These are phyloP conservation scores for Papilio helenus DNA, from an alignment of 1,140 invertebrate species.

Conservation along the genomic window DNA sequence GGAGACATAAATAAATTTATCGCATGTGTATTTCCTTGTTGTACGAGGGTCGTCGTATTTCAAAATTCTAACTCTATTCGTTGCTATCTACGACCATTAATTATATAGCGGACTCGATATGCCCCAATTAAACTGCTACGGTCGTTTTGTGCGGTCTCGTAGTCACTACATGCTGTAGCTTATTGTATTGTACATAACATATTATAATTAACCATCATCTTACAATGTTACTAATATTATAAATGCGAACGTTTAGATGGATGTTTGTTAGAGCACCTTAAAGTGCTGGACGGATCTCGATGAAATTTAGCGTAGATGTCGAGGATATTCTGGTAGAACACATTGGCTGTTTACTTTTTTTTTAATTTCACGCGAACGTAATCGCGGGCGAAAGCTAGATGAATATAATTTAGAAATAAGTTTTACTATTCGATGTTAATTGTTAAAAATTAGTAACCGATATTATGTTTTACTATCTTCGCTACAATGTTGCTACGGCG, in stretches of 20 bases:
- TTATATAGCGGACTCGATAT: conserved; percentile 61
- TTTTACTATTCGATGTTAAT: no score
- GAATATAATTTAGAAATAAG: neutral
- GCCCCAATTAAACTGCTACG: conserved; percentile 61
- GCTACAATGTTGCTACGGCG: neutral
- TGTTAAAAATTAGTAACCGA: neutral
- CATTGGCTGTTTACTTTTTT: no score
- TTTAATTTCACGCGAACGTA: no score
- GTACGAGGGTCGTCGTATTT: conserved; percentile 55
- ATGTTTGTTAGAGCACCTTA: no score
- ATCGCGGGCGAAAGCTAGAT: no score
- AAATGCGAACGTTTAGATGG: no score
- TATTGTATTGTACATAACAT: neutral
- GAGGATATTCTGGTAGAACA: no score
- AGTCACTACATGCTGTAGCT: neutral
- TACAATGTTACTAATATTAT: no score
- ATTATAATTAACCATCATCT: neutral
- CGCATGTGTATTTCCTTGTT: conserved; percentile 38
- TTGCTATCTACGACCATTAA: conserved; percentile 64
- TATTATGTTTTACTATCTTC: neutral
- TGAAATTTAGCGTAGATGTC: no score
- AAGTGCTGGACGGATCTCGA: no score
- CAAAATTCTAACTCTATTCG: conserved; percentile 50
- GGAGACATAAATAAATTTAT: conserved; percentile 27
- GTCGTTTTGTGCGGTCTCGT: conserved; percentile 50